Percentiles rank a stretch among this genome's conserved stretches.
phyloP scores from a whole-genome alignment of 1,140 invertebrate species.

The Leptinotarsa lineolata region DNA sequence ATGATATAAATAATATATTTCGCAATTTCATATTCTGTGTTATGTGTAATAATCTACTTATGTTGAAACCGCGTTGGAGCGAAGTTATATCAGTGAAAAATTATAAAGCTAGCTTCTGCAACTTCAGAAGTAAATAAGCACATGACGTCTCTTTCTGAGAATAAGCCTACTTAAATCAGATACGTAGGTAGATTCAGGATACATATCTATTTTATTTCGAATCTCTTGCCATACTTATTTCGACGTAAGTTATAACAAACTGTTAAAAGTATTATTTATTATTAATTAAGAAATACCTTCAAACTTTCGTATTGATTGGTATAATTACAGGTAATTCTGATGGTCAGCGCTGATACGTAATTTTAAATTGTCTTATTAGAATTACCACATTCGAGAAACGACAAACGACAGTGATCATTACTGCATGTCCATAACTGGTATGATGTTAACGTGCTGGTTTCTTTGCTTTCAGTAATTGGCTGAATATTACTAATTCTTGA shows the following conservation, averaged over 20 bases:
- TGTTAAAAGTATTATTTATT: conserved; percentile 34
- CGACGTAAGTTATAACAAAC: not conserved
- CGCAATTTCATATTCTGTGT: no score
- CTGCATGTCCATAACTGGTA: conserved; percentile 41
- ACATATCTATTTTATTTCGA: no score
- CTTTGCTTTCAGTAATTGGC: conserved; percentile 42
- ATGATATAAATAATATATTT: no score
- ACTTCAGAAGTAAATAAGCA: no score
- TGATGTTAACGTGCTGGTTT: conserved; percentile 37
- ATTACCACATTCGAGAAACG: conserved; percentile 44
- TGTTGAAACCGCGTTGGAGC: no score
- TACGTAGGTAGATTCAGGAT: no score
- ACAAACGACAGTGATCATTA: conserved; percentile 37
- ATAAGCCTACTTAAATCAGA: no score
- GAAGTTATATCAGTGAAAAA: no score
- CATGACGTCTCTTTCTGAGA: no score
- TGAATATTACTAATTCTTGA: conserved; percentile 40
- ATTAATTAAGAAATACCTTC: conserved; percentile 40
- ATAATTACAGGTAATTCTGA: conserved; percentile 43
- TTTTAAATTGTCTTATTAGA: conserved; percentile 46
- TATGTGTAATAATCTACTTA: no score
- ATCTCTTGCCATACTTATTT: no score
- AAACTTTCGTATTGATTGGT: conserved; percentile 47
- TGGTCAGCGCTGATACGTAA: conserved; percentile 38
- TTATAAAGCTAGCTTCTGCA: no score